phyloP scores from a whole-genome alignment of 1,140 invertebrate genomes.

The Trinorchestia longiramus region DNA sequence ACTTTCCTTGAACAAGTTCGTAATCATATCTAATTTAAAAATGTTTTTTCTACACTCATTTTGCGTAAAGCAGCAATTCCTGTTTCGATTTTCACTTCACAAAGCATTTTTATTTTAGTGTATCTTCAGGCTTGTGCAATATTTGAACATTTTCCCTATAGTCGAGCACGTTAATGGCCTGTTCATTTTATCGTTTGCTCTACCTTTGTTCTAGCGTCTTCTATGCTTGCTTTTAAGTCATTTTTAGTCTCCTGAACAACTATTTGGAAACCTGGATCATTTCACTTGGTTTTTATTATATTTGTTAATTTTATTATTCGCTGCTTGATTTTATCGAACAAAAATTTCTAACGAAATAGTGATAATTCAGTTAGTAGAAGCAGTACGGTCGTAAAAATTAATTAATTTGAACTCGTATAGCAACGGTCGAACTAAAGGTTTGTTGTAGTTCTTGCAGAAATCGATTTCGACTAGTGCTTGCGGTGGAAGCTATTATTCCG shows the following conservation, averaged over 20 bases:
- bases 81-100: background rate
- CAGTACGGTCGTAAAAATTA: background rate
- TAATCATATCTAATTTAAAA: background rate
- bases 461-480: background rate
- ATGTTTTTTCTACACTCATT: background rate
- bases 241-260: too few relatives aligned
- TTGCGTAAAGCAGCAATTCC: background rate
- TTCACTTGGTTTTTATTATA: background rate
- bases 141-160: background rate
- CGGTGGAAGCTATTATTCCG: too few relatives aligned
- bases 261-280: background rate
- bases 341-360: background rate
- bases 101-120: background rate
- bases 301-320: background rate
- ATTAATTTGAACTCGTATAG: background rate
- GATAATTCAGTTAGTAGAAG: background rate
- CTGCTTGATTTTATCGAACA: background rate
- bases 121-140: background rate
- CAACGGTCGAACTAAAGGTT: background rate
- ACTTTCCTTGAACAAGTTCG: background rate
- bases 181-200: background rate
- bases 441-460: background rate
- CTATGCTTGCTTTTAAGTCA: background rate
- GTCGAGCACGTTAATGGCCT: background rate
- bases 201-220: background rate